phyloP scores from a whole-genome alignment of 2,888 invertebrate species.

The Lutraria lutraria region DNA sequence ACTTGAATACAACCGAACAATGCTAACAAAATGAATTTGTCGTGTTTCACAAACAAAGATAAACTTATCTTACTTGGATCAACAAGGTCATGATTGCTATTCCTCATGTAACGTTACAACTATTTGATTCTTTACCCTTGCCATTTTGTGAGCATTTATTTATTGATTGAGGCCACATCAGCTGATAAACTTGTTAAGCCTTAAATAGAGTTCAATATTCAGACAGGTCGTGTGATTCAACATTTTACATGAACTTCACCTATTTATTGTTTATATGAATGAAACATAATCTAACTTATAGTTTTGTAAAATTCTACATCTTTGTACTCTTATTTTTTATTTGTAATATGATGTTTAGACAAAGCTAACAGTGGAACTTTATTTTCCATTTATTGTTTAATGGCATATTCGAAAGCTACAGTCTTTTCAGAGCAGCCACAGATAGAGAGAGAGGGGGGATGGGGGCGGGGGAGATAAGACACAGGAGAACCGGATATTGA shows the following conservation, averaged over 20 bases:
- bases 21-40: constrained; percentile 10
- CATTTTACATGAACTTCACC: not conserved
- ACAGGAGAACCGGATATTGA: too few relatives aligned
- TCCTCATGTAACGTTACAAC: not conserved
- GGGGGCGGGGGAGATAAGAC: too few relatives aligned
- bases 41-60: constrained; percentile 19
- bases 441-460: too few relatives aligned
- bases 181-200: not conserved
- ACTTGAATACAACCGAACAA: not conserved
- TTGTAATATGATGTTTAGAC: too few relatives aligned
- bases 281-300: not conserved
- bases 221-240: not conserved
- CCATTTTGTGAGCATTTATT: not conserved
- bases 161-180: not conserved
- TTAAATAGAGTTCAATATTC: not conserved
- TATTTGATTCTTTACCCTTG: constrained; percentile 12
- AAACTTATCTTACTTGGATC: constrained; percentile 3
- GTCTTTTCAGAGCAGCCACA: too few relatives aligned
- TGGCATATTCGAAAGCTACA: too few relatives aligned
- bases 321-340: too few relatives aligned
- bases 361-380: too few relatives aligned
- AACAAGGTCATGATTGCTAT: constrained; percentile 7
- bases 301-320: not conserved
- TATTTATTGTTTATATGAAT: not conserved
- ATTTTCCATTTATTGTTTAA: too few relatives aligned